Percentiles rank a stretch among this genome's conserved stretches.
phyloP scores from a whole-genome alignment of 2,888 invertebrate genomes.

The Chesias legatella region DNA sequence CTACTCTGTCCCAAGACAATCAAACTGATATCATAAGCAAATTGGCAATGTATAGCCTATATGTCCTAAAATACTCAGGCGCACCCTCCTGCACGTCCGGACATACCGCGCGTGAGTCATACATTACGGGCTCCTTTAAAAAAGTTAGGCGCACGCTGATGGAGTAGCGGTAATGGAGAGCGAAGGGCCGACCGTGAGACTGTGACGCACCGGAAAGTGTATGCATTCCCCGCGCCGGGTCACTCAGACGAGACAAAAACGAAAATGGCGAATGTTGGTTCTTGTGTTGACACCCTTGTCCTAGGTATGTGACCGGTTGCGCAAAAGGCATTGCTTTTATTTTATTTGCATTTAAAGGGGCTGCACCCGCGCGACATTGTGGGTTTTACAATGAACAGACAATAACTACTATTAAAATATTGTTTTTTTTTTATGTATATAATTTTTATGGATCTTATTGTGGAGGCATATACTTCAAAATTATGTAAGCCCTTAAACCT shows the following conservation, averaged over 20 bases:
- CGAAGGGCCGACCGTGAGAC: slow-evolving; percentile 22
- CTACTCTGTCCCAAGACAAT: background rate
- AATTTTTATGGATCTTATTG: no score
- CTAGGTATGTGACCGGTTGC: background rate
- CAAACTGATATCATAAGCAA: background rate
- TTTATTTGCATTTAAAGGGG: no score
- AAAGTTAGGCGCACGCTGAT: background rate
- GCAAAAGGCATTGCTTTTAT: no score
- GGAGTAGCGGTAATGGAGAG: slow-evolving; percentile 5
- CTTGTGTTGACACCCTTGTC: slow-evolving; percentile 10
- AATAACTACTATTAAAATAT: no score
- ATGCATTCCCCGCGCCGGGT: slow-evolving; percentile 21
- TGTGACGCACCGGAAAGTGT: slow-evolving; percentile 31
- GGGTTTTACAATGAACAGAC: no score
- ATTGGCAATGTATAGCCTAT: slow-evolving; percentile 7
- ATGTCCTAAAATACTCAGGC: slow-evolving; percentile 2
- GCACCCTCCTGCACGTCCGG: slow-evolving; percentile 34
- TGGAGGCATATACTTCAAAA: no score
- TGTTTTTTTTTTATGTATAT: no score
- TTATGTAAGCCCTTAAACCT: no score
- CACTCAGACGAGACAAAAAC: slow-evolving; percentile 3
- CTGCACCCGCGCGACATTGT: no score
- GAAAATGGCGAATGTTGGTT: background rate
- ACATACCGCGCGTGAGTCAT: slow-evolving; percentile 38
- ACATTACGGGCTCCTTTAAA: slow-evolving; percentile 15